Evolutionary conservation across 1,140 invertebrate genomes (phyloP).

Genomic region (Macrosteles quadrilineatus): DNA sequence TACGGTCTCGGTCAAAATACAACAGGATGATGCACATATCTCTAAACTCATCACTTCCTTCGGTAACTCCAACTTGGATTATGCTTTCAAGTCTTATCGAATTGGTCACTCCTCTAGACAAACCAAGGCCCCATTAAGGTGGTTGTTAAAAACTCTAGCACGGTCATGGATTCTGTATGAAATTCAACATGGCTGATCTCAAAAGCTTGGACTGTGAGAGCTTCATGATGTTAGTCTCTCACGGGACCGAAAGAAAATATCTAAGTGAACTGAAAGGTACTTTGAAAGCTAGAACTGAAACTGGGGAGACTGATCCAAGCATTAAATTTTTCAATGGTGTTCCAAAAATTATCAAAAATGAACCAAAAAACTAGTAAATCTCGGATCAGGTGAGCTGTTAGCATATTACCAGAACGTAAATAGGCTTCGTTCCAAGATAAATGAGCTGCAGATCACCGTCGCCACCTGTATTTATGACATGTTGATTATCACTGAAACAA

Average conservation of each 20-base stretch:
- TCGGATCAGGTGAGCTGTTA: background rate
- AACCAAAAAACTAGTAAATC: background rate
- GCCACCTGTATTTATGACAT: background rate
- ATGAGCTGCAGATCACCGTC: background rate
- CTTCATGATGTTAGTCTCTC: background rate
- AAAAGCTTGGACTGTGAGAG: background rate
- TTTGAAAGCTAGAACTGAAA: background rate
- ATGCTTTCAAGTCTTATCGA: background rate
- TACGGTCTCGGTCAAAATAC: background rate
- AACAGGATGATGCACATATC: background rate
- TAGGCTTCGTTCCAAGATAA: background rate
- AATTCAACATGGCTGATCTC: background rate
- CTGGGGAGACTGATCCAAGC: background rate
- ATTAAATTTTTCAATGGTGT: background rate
- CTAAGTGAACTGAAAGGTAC: background rate
- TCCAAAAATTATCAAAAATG: background rate
- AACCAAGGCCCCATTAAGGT: background rate
- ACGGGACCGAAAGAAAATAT: constrained; percentile 7
- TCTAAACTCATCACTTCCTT: background rate
- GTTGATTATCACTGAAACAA: background rate
- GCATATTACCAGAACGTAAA: constrained; percentile 6
- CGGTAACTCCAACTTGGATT: background rate
- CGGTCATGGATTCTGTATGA: background rate
- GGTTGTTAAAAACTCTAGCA: background rate
- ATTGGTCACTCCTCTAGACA: background rate